These are phyloP conservation scores for Masnerella sp. DNA, from an alignment of 2,888 invertebrate genomes.

Conservation along the genomic window DNA sequence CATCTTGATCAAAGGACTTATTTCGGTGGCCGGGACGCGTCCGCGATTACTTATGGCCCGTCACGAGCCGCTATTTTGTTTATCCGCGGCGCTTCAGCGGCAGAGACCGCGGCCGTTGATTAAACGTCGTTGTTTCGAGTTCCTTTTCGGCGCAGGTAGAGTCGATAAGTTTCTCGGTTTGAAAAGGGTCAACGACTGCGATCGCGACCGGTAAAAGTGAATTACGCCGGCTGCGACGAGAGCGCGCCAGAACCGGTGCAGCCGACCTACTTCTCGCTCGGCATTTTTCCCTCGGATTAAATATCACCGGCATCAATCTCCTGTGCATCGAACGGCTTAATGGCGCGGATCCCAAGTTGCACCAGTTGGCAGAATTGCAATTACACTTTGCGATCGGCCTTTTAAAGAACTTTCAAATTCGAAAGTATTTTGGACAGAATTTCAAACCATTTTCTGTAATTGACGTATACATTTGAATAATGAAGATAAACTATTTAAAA, in stretches of 20 bases:
- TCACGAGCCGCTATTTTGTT: constrained; percentile 25
- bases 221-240: constrained; percentile 44
- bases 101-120: constrained; percentile 21
- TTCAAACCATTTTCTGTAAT: too few relatives aligned
- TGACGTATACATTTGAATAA: too few relatives aligned
- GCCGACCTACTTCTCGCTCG: constrained; percentile 63
- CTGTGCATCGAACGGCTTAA: constrained; percentile 64
- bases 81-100: constrained; percentile 12
- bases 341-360: constrained; percentile 61
- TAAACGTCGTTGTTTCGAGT: constrained; percentile 28
- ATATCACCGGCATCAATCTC: constrained; percentile 61
- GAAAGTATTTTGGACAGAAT: too few relatives aligned
- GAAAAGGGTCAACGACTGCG: constrained; percentile 49
- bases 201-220: constrained; percentile 53
- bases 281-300: constrained; percentile 58
- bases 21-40: constrained; percentile 22
- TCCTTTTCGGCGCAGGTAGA: constrained; percentile 25
- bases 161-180: constrained; percentile 41
- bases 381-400: too few relatives aligned
- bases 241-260: constrained; percentile 51
- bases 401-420: too few relatives aligned
- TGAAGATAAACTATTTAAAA: too few relatives aligned
- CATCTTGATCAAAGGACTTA: constrained; percentile 31
- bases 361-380: too few relatives aligned
- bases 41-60: constrained; percentile 23